Base-by-base conservation (phyloP, 1,140 invertebrate species). In the Ceratosolen fusciceps region DNA sequence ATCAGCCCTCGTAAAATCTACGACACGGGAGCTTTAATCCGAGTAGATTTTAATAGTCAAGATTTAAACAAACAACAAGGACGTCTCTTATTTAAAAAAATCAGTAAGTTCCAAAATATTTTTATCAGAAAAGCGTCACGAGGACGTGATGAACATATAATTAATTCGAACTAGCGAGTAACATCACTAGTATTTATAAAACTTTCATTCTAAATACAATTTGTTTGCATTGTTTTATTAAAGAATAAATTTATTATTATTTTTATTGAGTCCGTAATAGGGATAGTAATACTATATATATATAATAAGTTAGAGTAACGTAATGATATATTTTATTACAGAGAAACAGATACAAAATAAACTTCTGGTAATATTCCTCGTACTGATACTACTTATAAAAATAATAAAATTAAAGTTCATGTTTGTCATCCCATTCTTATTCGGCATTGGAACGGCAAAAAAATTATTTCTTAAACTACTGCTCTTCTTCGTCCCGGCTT, bases 401-500 rank as follows among this genome's bases (percentile, higher is more conserved):
- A 88, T 96, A 78, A 93, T 96, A 73, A 95, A 95, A 78, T 86
- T 95, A 82, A 95, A 95, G 87, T 91, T 95, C 56, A 92, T 95
- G 84, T 95, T 95, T 87, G 90, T 96, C 5, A 88, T 95, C 79
- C 95, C 95, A 0, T 89, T 95, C 56, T 85, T 95, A 4, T 91
- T 95, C 76, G 95, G 95, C 1, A 93, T 95, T 7, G 94, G 94
- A 1, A 93, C 95, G 0, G 95, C 95, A 2, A 96, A 96, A 88
- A 96, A 96, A 86, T 89, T 96, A 74, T 92, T 96, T 81, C 89
- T 96, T 7, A 96, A 96, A 84, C 89, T 96, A 43, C 86, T 96
- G 26, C 91, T 96, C 1, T 96, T 96, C 91, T 85, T 96, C 9
- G 95, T 96, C 85, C 95, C 95, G 0, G 94, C 95, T 0, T 89